Conservation (phyloP, 2,797 vertebrate species). For the Amazona ochrocephala region DNA sequence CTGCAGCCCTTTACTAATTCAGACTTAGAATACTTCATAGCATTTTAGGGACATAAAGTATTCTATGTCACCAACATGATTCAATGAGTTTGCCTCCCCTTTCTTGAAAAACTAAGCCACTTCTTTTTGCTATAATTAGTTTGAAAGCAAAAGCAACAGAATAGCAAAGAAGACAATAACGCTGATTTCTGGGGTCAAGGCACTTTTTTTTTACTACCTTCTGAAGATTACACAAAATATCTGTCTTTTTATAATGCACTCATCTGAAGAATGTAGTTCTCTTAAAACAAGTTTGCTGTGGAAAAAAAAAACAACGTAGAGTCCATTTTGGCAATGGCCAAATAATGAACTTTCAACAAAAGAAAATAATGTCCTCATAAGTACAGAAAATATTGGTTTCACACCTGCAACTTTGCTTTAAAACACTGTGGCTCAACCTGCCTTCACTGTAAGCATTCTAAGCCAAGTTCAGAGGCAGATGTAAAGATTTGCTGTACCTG, state of each 20-base stretch:
- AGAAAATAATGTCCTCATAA: accelerated
- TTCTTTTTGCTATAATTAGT: not conserved
- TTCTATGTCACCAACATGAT: not conserved
- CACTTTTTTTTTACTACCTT: not conserved
- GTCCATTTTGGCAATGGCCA: not conserved
- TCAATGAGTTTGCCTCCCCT: not conserved
- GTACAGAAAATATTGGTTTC: not conserved
- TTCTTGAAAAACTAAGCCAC: constrained; percentile 13
- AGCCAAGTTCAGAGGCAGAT: not conserved
- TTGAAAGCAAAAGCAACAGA: not conserved
- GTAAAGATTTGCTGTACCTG: not conserved
- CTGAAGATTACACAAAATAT: not conserved
- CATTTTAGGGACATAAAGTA: constrained; percentile 41
- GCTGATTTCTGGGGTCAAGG: not conserved
- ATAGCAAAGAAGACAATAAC: not conserved
- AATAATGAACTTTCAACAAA: not conserved
- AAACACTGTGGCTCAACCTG: not conserved
- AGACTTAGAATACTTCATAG: not conserved
- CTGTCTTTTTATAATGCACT: not conserved
- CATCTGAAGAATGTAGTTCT: not conserved
- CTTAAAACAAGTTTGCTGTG: not conserved
- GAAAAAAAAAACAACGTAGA: not conserved
- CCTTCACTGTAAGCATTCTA: accelerated
- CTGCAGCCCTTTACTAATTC: not conserved
- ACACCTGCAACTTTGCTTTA: not conserved